phyloP scores from a whole-genome alignment of 2,888 invertebrate genomes.

The Platycnemis pennipes region DNA sequence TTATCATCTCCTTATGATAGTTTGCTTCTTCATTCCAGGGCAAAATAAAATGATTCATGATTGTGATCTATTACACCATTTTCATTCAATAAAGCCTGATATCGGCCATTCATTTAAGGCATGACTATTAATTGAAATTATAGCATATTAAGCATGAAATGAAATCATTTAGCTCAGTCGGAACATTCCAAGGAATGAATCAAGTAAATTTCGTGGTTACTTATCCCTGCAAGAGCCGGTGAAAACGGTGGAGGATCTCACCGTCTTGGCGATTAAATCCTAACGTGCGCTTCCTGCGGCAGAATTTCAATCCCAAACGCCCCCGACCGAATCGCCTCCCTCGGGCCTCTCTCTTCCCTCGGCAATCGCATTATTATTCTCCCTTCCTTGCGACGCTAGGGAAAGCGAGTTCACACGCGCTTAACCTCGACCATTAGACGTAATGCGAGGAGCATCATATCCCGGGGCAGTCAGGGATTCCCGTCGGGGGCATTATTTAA shows the following conservation, averaged over 20 bases:
- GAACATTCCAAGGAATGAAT: neutral
- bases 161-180: neutral
- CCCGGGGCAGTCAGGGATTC: neutral
- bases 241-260: neutral
- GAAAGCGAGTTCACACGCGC: constrained; percentile 21
- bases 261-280: neutral
- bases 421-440: neutral
- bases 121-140: too few species aligned
- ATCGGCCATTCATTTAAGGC: too few species aligned
- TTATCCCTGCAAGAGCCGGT: neutral
- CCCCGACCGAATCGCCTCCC: neutral
- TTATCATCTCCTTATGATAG: too few species aligned
- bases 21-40: too few species aligned
- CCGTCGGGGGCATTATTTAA: neutral
- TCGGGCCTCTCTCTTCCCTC: neutral
- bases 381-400: neutral
- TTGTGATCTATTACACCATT: too few species aligned
- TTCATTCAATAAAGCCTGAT: too few species aligned
- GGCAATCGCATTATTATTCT: neutral
- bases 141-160: too few species aligned
- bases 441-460: neutral
- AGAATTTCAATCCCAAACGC: neutral
- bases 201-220: neutral
- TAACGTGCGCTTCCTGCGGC: neutral
- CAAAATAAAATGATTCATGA: too few species aligned